Conservation (phyloP, 2,888 invertebrate species). For the Drosophila infuscata region DNA sequence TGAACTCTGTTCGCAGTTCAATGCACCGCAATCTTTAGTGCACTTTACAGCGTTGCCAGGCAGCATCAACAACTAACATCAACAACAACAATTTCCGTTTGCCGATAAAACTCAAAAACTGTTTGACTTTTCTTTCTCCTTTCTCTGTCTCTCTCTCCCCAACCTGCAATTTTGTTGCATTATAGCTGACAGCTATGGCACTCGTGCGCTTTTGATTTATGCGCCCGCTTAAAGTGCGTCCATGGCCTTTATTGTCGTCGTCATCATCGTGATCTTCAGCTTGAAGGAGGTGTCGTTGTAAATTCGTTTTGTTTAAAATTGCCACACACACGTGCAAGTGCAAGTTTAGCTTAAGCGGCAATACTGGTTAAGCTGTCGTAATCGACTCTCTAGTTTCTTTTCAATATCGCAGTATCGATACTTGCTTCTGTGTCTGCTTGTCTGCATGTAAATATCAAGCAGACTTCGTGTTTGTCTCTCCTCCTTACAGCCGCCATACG, state of each 20-base stretch:
- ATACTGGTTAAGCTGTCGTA: conserved; percentile 50
- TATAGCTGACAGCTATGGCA: conserved; percentile 41
- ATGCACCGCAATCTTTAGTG: conserved; percentile 46
- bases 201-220: conserved; percentile 58
- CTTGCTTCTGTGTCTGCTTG: conserved; percentile 20
- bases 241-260: conserved; percentile 39
- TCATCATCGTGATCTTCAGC: conserved; percentile 35
- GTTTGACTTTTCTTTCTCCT: background rate
- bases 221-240: conserved; percentile 47
- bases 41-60: conserved; percentile 22
- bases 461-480: background rate
- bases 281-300: conserved; percentile 50
- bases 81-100: conserved; percentile 52
- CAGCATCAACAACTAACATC: conserved; percentile 37
- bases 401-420: conserved; percentile 38
- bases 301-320: conserved; percentile 56
- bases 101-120: conserved; percentile 53
- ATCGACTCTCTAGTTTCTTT: conserved; percentile 22
- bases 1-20: conserved; percentile 56
- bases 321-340: conserved; percentile 23
- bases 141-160: background rate
- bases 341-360: conserved; percentile 46
- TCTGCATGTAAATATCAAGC: conserved; percentile 43
- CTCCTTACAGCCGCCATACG: conserved; percentile 22
- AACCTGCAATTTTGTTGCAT: background rate